Evolutionary conservation across 2,113 vertebrate species (phyloP).

Genomic region (Actenoides lindsayi): DNA sequence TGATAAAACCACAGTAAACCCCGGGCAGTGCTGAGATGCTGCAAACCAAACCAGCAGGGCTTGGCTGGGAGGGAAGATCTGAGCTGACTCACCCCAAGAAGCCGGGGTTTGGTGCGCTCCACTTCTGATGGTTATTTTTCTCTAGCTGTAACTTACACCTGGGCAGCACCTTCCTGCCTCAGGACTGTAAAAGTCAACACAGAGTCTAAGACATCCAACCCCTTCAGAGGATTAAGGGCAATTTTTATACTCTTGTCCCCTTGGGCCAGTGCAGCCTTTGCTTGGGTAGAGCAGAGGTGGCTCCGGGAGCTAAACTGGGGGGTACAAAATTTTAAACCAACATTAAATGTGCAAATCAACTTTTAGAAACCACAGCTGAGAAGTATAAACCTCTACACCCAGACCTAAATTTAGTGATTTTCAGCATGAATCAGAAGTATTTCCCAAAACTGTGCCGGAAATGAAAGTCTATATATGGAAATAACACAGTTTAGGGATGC

Average conservation of each 20-base stretch:
- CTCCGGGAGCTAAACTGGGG: background rate
- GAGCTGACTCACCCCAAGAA: accelerated
- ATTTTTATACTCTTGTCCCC: background rate
- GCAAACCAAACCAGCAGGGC: background rate
- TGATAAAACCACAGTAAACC: accelerated
- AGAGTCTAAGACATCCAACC: background rate
- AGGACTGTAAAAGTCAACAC: background rate
- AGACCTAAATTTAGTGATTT: background rate
- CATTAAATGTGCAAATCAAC: background rate
- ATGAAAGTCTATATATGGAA: background rate
- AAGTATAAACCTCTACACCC: background rate
- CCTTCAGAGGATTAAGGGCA: background rate
- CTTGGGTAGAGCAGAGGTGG: accelerated
- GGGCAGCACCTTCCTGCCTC: background rate
- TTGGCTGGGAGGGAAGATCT: accelerated
- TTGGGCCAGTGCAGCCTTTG: accelerated
- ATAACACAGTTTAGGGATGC: background rate
- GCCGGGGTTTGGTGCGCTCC: accelerated
- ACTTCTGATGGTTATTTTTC: accelerated
- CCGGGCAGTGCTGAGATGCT: background rate
- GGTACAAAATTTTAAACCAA: background rate
- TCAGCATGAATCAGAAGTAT: background rate
- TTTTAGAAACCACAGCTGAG: background rate
- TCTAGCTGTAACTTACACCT: background rate
- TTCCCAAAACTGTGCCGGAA: background rate